Percentiles rank a stretch among this genome's conserved stretches.
Conservation (phyloP, 2,113 vertebrate species). For the Stegastes partitus region DNA sequence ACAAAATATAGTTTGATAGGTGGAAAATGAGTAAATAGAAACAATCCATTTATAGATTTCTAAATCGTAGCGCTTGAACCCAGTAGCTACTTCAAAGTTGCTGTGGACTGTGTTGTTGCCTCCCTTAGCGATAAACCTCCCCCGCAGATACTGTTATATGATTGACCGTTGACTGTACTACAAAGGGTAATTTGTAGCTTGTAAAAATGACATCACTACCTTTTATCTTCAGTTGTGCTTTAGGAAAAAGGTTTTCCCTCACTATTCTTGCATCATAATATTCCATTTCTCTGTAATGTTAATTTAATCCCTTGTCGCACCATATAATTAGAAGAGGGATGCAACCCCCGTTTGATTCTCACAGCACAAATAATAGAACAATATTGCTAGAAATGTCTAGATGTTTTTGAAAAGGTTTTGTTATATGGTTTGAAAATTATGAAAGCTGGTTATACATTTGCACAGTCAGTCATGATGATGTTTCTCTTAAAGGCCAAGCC, state of each 20-base stretch:
- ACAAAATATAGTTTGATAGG: background rate
- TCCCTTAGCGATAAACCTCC: background rate
- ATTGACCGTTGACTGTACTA: slow-evolving; percentile 5
- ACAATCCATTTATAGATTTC: background rate
- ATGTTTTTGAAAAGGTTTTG: too few species aligned
- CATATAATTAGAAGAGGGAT: background rate
- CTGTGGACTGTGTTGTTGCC: background rate
- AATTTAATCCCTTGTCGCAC: background rate
- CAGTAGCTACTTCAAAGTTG: background rate
- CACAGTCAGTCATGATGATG: background rate
- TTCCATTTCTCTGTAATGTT: background rate
- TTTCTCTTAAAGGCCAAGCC: slow-evolving; percentile 85
- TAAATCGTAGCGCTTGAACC: background rate
- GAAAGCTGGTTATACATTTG: background rate
- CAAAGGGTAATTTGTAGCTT: background rate
- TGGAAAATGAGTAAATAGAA: background rate
- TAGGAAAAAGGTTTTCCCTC: background rate
- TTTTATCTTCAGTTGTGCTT: slow-evolving; percentile 8
- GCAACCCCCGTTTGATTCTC: background rate
- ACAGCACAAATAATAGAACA: background rate
- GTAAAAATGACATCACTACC: background rate
- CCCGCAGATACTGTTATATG: background rate
- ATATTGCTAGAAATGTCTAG: too few species aligned
- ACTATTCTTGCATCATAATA: background rate
- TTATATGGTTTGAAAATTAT: background rate